Percentiles rank a stretch among this genome's conserved stretches.
Evolutionary conservation across 2,797 vertebrate species (phyloP).

Genomic region (Cynodonichthys magdalenae): DNA sequence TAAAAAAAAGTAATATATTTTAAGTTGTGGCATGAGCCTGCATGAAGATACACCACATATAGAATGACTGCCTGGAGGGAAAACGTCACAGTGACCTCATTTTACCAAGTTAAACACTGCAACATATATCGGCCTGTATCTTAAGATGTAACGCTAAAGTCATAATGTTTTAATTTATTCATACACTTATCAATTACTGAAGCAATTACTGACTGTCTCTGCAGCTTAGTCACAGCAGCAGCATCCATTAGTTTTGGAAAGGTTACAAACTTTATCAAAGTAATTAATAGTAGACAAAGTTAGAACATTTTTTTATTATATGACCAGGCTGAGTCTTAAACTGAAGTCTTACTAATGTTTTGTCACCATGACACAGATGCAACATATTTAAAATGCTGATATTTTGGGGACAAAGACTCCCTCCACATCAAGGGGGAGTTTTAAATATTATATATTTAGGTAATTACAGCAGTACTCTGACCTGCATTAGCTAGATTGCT

Average conservation of each 20-base stretch:
- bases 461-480: too few relatives aligned
- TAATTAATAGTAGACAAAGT: background rate
- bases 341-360: background rate
- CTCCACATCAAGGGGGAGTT: too few relatives aligned
- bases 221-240: slow-evolving; percentile 38
- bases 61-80: slow-evolving; percentile 30
- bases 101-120: slow-evolving; percentile 37
- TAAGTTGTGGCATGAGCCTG: slow-evolving; percentile 11
- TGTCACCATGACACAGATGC: background rate
- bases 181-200: slow-evolving; percentile 43
- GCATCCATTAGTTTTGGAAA: slow-evolving; percentile 5
- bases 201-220: slow-evolving; percentile 53
- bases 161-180: slow-evolving; percentile 45
- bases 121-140: slow-evolving; percentile 12
- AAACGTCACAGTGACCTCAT: slow-evolving; percentile 8
- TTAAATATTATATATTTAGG: background rate
- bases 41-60: slow-evolving; percentile 18
- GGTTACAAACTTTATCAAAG: background rate
- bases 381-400: background rate
- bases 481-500: too few relatives aligned
- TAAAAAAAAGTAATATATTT: too few relatives aligned
- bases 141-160: slow-evolving; percentile 16
- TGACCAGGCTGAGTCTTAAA: background rate
- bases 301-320: background rate
- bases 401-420: background rate